Base-by-base conservation (phyloP, 1,140 invertebrate species). In the Pachypeltis micranthus region DNA sequence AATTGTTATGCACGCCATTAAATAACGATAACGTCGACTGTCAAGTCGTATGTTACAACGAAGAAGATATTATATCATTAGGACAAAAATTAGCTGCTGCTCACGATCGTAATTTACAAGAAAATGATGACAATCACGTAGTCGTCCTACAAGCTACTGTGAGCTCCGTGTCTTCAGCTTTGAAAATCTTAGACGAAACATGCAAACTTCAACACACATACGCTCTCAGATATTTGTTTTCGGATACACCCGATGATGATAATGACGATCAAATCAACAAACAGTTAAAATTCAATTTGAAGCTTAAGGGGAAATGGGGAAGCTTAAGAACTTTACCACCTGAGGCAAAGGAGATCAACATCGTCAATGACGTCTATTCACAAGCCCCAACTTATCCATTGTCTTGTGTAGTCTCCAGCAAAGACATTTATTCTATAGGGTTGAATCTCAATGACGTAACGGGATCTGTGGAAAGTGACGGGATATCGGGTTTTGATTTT, bases 401-500 rank as follows among this genome's bases (percentile, higher is more conserved):
- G 47, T 51, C 47, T 51, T 21, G 23, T 16, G 47, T 51, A 16
- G 47, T 21, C 3, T 4, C 47, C 4, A 4, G 12, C 4, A 3
- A 21, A 7, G 47, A 51, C 4, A 4, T 21, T 4, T 4, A 4
- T 4, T 10, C 47, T 51, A 10, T 59, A 7, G 26, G 57, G 2
- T 19, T 59, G 24, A 59, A 59, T 59, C 19, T 59, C 27, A 31
- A 34, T 19, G 57, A 59, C 19, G 28, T 59, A 1, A 31, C 28
- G 2, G 57, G 57, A 29, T 19, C 57, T 23, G n/a, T 28, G n/a
- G 29, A 59, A 44, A 29, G 1, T 28, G 31, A 7, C 24, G 27
- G 21, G 27, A 44, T 39, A 55, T 12, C 12, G 51, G 62, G 2
- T n/a, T 59, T 25, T 19, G 54, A 59, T 56, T 63, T 10, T 44